A percentile compares a stretch with the other conserved stretches of the same genome.
phyloP scores from a whole-genome alignment of 2,113 vertebrate genomes.

The Mystacornis crossleyi region DNA sequence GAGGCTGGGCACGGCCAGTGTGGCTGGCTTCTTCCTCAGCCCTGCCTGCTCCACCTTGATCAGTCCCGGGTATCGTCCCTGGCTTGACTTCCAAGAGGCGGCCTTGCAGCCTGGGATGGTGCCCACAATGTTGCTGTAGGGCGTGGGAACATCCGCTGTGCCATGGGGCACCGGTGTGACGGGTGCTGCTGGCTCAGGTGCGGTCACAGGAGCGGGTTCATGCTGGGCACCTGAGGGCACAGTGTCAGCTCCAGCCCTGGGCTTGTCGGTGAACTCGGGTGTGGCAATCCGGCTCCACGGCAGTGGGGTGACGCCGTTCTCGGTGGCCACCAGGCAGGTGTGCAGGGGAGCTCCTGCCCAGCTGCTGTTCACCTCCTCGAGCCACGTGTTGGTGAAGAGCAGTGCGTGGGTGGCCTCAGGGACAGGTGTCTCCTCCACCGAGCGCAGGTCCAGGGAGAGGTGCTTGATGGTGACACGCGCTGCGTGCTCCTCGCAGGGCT shows the following conservation, averaged over 20 bases:
- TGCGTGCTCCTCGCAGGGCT: slow-evolving; percentile 77
- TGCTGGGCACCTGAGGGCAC: neutral
- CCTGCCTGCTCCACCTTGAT: slow-evolving; percentile 75
- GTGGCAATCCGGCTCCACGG: slow-evolving; percentile 83
- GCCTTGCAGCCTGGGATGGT: slow-evolving; percentile 72
- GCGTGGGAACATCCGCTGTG: neutral
- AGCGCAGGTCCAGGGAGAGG: slow-evolving; percentile 79
- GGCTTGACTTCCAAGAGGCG: slow-evolving; percentile 55
- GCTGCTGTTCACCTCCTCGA: slow-evolving; percentile 78
- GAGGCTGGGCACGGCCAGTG: slow-evolving; percentile 71
- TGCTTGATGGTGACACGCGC: slow-evolving; percentile 82
- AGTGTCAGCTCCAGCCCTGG: slow-evolving; percentile 4
- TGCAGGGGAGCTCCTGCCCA: slow-evolving; percentile 71
- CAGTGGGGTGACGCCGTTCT: slow-evolving; percentile 78
- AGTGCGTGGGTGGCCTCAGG: slow-evolving; percentile 72
- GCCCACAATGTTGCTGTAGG: neutral
- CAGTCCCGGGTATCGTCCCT: slow-evolving; percentile 67
- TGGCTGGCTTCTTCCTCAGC: neutral
- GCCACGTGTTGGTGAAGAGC: slow-evolving; percentile 85
- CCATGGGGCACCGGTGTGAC: neutral
- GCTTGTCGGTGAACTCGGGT: slow-evolving; percentile 80
- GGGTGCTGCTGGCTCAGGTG: neutral
- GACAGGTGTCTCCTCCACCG: slow-evolving; percentile 78
- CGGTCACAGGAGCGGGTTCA: neutral
- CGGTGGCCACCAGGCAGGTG: slow-evolving; percentile 82